Conservation (phyloP, 2,888 invertebrate genomes). For the Dione vanillae region DNA sequence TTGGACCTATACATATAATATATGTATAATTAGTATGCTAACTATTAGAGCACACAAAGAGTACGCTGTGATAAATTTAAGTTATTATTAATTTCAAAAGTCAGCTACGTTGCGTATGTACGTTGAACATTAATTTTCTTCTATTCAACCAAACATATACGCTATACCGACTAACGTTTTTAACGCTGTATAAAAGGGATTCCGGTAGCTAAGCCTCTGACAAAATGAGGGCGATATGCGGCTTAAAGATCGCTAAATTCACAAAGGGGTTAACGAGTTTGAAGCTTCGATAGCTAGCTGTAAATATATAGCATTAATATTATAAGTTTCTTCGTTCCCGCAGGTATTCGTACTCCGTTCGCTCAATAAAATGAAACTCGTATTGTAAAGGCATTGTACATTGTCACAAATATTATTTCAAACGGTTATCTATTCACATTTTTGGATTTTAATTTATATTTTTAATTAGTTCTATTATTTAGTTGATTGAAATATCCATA, state of each 20-base stretch:
- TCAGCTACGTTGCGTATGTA: no score
- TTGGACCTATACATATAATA: no score
- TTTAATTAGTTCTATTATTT: neutral
- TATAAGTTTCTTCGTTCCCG: constrained; percentile 10
- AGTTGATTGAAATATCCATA: no score
- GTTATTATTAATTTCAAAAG: neutral
- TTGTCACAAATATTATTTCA: constrained; percentile 2
- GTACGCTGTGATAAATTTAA: neutral
- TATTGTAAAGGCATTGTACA: neutral
- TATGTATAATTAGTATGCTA: no score
- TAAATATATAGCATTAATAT: constrained; percentile 9
- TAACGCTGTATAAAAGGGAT: neutral
- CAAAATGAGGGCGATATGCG: constrained; percentile 15
- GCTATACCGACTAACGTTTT: neutral
- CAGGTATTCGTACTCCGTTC: constrained; percentile 3
- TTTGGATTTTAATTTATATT: neutral
- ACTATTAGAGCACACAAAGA: no score
- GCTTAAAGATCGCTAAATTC: constrained; percentile 28
- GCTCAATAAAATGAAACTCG: constrained; percentile 13
- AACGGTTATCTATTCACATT: neutral
- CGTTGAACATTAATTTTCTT: neutral
- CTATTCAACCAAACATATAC: neutral
- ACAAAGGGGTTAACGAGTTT: constrained; percentile 35
- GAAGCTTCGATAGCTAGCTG: constrained; percentile 17
- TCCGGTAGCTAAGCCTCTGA: constrained; percentile 6